These are phyloP conservation scores for Myripristis murdjan DNA, from an alignment of 2,797 vertebrate species.

Conservation along the genomic window DNA sequence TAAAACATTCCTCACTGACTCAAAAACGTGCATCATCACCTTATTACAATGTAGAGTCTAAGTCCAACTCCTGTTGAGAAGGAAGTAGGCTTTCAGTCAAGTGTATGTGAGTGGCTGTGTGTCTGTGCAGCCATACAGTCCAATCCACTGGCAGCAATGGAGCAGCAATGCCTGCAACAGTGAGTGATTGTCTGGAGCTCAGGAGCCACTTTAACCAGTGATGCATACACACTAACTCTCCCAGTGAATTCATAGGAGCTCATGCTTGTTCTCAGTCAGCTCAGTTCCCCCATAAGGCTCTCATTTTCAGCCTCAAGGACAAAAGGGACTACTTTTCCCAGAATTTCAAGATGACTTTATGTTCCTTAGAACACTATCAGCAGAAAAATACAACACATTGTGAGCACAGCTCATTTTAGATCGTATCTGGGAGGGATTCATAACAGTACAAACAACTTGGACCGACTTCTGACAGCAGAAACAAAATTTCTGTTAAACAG, in stretches of 20 bases:
- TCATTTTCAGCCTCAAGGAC: slow-evolving; percentile 55
- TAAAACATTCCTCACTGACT: slow-evolving; percentile 7
- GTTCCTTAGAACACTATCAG: slow-evolving; percentile 42
- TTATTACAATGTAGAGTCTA: neutral
- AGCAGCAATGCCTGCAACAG: slow-evolving; percentile 69
- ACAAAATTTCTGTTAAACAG: slow-evolving; percentile 36
- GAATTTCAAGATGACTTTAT: slow-evolving; percentile 49
- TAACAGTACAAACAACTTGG: slow-evolving; percentile 57
- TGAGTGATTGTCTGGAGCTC: slow-evolving; percentile 76
- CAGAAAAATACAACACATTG: slow-evolving; percentile 44
- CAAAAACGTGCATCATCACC: slow-evolving; percentile 24
- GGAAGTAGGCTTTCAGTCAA: slow-evolving; percentile 27
- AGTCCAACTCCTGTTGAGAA: slow-evolving; percentile 5
- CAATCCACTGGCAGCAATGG: slow-evolving; percentile 50
- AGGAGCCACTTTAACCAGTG: slow-evolving; percentile 75
- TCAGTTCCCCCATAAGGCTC: slow-evolving; percentile 51
- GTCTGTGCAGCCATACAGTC: slow-evolving; percentile 37
- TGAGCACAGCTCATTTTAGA: slow-evolving; percentile 35
- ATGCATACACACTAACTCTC: slow-evolving; percentile 72
- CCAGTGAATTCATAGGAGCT: slow-evolving; percentile 65
- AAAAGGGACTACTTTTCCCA: slow-evolving; percentile 10
- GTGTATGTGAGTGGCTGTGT: slow-evolving; percentile 20
- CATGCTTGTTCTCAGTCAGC: slow-evolving; percentile 61
- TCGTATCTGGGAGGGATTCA: slow-evolving; percentile 47
- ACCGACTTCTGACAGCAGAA: slow-evolving; percentile 44